Evolutionary conservation across 2,888 invertebrate genomes (phyloP).

Genomic region (Hypena proboscidalis): DNA sequence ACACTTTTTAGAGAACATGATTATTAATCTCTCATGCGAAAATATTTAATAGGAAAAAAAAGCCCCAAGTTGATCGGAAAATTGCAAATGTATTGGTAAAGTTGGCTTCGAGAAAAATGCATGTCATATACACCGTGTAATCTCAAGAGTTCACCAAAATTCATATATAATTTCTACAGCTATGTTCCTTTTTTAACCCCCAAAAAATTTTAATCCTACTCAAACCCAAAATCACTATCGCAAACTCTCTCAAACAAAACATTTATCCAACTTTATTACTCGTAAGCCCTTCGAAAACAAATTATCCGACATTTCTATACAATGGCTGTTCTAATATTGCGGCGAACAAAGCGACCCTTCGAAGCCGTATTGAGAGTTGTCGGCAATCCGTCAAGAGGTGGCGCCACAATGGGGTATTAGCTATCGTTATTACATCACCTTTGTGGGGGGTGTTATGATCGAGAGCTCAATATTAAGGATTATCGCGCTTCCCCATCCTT

Average conservation of each 20-base stretch:
- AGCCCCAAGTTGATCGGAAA: too few species aligned
- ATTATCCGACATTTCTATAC: constrained; percentile 62
- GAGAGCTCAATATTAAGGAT: constrained; percentile 81
- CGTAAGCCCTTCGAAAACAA: constrained; percentile 67
- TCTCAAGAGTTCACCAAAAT: too few species aligned
- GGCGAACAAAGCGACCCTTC: constrained; percentile 74
- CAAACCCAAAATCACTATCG: constrained; percentile 15
- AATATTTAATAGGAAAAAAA: too few species aligned
- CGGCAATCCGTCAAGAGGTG: constrained; percentile 83
- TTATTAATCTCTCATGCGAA: too few species aligned
- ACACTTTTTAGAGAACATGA: too few species aligned
- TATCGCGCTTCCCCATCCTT: constrained; percentile 76
- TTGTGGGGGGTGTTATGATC: constrained; percentile 79
- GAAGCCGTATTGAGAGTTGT: constrained; percentile 74
- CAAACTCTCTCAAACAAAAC: constrained; percentile 33
- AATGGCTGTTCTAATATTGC: constrained; percentile 72
- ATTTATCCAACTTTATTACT: constrained; percentile 45
- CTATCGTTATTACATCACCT: constrained; percentile 81
- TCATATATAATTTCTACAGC: too few species aligned
- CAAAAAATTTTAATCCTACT: neutral
- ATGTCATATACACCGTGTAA: too few species aligned
- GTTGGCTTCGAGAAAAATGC: too few species aligned
- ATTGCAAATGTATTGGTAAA: too few species aligned
- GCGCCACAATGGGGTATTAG: constrained; percentile 82
- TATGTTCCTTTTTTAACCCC: too few species aligned